Base-by-base conservation (phyloP, 1,140 invertebrate species). In the Cydia splendana region DNA sequence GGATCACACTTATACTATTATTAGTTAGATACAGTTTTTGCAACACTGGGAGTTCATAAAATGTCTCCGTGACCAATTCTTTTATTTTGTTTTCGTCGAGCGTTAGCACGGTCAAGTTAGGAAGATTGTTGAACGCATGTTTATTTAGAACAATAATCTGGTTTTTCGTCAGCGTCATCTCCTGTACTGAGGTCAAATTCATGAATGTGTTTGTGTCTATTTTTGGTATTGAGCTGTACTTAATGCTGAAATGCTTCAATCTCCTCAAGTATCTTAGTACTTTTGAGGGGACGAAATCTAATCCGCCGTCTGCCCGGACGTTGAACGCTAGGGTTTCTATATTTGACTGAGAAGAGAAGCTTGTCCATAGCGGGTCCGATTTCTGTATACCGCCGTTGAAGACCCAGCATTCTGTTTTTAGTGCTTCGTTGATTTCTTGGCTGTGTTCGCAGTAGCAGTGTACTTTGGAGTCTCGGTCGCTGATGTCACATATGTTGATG, bases 1-100 rank as follows among this genome's bases (percentile, higher is more conserved):
- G 96, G 74, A 97, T 92, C 4, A 94, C 91, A 71, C 94, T 95
- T 76, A 97, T 95, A 80, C 96, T 96, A 89, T 97, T 97, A 51
- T 94, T 94, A 79, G 95, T 95, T 76, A 97, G 88, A 84, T 94
- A 95, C n/a, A 97, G 90, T 77, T 95, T 95, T 75, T 94, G 94
- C 81, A 97, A 91, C 7, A 92, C 90, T 0, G 96, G 96, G n/a
- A 97, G 84, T 81, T 96, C 95, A 4, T 95, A 94, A 88, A 97
- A 97, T 0, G 95, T 95, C 77, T 95, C 95, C 38, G 95, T 95
- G 81, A 95, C 95, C 74, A 97, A 94, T 83, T 96, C 96, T 12
- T 93, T 91, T 76, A 97, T 95, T 77, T 93, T 92, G 88, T 97
- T 97, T 77, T 96, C 95, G 74, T 96, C 95, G 81, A 97, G 90